Evolutionary conservation across 2,113 vertebrate genomes (phyloP).

Genomic region (Muntiacus muntjak): DNA sequence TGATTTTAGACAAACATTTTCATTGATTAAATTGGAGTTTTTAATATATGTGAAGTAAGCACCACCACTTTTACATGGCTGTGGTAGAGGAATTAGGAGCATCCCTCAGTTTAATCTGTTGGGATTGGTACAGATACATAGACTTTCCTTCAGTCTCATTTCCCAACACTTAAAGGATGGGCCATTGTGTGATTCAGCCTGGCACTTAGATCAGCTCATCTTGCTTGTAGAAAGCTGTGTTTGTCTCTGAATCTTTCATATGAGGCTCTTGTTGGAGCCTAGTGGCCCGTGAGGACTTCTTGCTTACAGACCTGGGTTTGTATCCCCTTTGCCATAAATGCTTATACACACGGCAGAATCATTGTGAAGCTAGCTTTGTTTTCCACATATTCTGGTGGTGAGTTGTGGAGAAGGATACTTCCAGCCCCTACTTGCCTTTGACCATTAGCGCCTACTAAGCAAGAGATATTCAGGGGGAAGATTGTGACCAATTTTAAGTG

Average conservation of each 20-base stretch:
- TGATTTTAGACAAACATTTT: not conserved
- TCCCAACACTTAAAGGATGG: not conserved
- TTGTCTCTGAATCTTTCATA: not conserved
- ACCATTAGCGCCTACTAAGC: not conserved
- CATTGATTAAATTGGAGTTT: not conserved
- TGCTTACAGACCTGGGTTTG: not conserved
- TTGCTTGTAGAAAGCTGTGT: not conserved
- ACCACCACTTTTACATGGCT: not conserved
- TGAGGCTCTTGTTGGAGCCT: not conserved
- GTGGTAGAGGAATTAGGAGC: not conserved
- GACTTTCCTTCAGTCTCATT: not conserved
- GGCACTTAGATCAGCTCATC: not conserved
- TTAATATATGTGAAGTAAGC: not conserved
- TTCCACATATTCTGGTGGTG: not conserved
- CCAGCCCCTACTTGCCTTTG: not conserved
- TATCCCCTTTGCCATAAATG: not conserved
- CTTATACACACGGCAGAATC: not conserved
- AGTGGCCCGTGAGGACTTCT: not conserved
- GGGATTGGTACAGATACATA: not conserved
- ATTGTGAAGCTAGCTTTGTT: not conserved
- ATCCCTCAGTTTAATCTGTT: not conserved
- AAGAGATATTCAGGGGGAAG: not conserved
- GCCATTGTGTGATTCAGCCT: not conserved
- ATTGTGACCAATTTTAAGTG: not conserved
- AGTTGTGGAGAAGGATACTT: not conserved